Conservation (phyloP, 2,888 invertebrate genomes). For the Pammene aurita region DNA sequence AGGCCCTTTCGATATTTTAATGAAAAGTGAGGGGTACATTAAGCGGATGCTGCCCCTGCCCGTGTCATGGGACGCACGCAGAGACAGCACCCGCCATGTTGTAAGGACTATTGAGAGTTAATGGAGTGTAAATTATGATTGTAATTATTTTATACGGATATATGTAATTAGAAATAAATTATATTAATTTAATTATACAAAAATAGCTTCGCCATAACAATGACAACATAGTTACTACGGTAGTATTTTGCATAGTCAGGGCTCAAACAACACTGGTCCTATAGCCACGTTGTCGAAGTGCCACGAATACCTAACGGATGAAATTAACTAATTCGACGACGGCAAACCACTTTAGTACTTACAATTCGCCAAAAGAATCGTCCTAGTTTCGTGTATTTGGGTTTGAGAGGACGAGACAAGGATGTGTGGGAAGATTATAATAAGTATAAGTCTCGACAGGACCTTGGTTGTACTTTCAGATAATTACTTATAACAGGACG, state of each 20-base stretch:
- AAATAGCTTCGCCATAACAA: no score
- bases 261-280: not conserved
- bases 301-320: not conserved
- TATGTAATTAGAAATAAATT: no score
- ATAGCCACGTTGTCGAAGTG: not conserved
- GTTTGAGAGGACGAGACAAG: not conserved
- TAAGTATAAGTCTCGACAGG: not conserved
- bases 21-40: no score
- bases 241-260: not conserved
- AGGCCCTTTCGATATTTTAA: no score
- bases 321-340: slow-evolving; percentile 17
- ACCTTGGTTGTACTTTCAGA: slow-evolving; percentile 1
- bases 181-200: no score
- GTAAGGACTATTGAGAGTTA: no score
- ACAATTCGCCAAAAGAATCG: slow-evolving; percentile 24
- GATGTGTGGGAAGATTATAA: not conserved
- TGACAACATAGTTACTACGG: no score
- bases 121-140: no score
- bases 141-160: no score
- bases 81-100: no score
- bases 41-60: no score
- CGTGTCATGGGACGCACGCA: no score
- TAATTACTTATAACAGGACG: not conserved
- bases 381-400: slow-evolving; percentile 23
- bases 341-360: slow-evolving; percentile 30